Evolutionary conservation across 2,797 vertebrate species (phyloP).

Genomic region (Clarias platycephalus): DNA sequence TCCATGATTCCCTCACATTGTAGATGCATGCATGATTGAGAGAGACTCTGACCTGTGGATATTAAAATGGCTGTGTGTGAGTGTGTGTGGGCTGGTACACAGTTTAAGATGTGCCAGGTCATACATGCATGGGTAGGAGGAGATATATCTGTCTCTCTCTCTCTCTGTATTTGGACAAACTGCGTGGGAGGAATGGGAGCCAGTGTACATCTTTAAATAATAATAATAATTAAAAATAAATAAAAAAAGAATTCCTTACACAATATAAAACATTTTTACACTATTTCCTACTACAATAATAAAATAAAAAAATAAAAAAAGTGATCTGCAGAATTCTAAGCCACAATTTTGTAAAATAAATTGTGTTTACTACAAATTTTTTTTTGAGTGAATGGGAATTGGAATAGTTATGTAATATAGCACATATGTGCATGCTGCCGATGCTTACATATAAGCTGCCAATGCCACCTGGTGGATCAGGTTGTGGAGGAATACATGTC

Average conservation of each 20-base stretch:
- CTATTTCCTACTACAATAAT: background rate
- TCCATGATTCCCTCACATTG: constrained; percentile 56
- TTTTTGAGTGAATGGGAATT: constrained; percentile 17
- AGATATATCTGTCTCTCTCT: constrained; percentile 60
- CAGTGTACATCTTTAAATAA: constrained; percentile 22
- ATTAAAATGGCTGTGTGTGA: constrained; percentile 68
- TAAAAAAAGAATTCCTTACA: background rate
- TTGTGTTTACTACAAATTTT: constrained; percentile 5
- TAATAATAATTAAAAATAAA: too few species aligned
- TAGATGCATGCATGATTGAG: constrained; percentile 58
- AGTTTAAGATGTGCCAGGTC: constrained; percentile 68
- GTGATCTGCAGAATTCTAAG: constrained; percentile 33
- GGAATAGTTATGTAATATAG: constrained; percentile 36
- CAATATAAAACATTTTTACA: background rate
- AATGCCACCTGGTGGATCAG: constrained; percentile 54
- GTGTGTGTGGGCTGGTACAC: constrained; percentile 67
- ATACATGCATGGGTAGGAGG: constrained; percentile 67
- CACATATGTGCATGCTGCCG: constrained; percentile 24
- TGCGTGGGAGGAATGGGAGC: constrained; percentile 43
- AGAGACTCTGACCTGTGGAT: constrained; percentile 66
- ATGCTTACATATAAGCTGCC: constrained; percentile 49
- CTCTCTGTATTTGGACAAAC: constrained; percentile 37
- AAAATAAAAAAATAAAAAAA: too few species aligned
- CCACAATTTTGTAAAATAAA: constrained; percentile 32
- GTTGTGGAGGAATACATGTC: constrained; percentile 24